Percentiles rank a stretch among this genome's conserved stretches.
Conservation (phyloP, 2,113 vertebrate species). For the Terrapene triunguis region DNA sequence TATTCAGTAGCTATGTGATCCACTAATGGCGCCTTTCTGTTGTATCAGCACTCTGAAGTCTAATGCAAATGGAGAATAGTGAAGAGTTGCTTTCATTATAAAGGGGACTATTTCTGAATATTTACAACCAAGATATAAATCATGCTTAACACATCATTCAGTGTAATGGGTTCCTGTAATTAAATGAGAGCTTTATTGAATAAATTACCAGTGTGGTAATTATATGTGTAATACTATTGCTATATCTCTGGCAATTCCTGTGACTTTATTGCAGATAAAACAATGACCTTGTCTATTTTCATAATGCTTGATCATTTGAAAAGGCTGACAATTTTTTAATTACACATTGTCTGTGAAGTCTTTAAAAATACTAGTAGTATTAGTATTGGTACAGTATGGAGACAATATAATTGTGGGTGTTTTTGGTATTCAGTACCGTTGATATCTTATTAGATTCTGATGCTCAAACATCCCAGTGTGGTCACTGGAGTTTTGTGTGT, state of each 20-base stretch:
- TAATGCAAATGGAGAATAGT: neutral
- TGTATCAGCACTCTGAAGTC: accelerated
- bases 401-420: neutral
- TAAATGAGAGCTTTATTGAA: slow-evolving; percentile 64
- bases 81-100: neutral
- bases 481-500: accelerated
- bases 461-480: neutral
- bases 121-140: slow-evolving; percentile 39
- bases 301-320: slow-evolving; percentile 34
- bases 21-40: accelerated
- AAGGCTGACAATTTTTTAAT: slow-evolving; percentile 15
- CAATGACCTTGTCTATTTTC: slow-evolving; percentile 52
- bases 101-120: neutral
- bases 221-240: slow-evolving; percentile 28
- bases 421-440: neutral
- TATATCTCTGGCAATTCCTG: slow-evolving; percentile 35
- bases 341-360: neutral
- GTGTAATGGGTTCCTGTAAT: slow-evolving; percentile 43
- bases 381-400: neutral
- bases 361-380: slow-evolving; percentile 4
- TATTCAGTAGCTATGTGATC: accelerated
- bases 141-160: slow-evolving; percentile 3
- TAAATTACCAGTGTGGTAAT: slow-evolving; percentile 62
- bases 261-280: slow-evolving; percentile 58
- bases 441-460: neutral